Conservation (phyloP, 2,888 invertebrate species). For the Synanthedon formicaeformis region DNA sequence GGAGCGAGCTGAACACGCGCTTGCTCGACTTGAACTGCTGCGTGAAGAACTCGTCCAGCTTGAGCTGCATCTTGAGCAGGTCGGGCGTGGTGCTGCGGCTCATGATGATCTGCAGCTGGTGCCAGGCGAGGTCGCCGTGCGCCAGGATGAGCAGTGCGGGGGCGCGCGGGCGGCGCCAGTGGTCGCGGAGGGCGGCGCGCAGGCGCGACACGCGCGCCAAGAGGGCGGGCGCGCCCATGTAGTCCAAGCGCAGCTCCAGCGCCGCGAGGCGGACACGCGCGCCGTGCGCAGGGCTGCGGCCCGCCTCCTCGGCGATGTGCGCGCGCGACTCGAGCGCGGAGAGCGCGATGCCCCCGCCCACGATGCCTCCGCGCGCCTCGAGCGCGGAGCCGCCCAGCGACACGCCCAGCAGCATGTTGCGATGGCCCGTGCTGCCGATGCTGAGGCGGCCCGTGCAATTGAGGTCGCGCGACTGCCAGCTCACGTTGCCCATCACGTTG, state of each 20-base stretch:
- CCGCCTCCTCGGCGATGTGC: slow-evolving; percentile 90
- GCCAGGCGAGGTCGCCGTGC: slow-evolving; percentile 94
- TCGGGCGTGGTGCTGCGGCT: slow-evolving; percentile 97
- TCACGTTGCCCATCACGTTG: slow-evolving; percentile 98
- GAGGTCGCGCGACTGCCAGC: slow-evolving; percentile 93
- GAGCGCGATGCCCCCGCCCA: slow-evolving; percentile 94
- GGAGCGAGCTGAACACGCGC: slow-evolving; percentile 83
- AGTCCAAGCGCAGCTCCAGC: slow-evolving; percentile 91
- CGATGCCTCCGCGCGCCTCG: slow-evolving; percentile 97
- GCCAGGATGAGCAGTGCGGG: slow-evolving; percentile 77
- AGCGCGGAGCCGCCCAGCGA: slow-evolving; percentile 90
- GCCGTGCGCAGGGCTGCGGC: slow-evolving; percentile 89
- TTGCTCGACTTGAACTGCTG: slow-evolving; percentile 97
- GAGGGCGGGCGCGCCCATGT: slow-evolving; percentile 97
- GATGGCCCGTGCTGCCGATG: slow-evolving; percentile 94
- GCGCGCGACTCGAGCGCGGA: slow-evolving; percentile 89
- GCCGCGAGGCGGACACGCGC: slow-evolving; percentile 85
- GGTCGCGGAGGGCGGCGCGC: slow-evolving; percentile 84
- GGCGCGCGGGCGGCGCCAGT: slow-evolving; percentile 71
- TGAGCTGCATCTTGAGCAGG: slow-evolving; percentile 95
- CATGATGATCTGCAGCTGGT: slow-evolving; percentile 95
- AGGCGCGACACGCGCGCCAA: slow-evolving; percentile 90
- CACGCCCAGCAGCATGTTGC: slow-evolving; percentile 90
- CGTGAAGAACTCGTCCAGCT: slow-evolving; percentile 96
- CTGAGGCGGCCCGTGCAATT: slow-evolving; percentile 91